Evolutionary conservation across 1,140 invertebrate genomes (phyloP).

Genomic region (Caerostris darwini): DNA sequence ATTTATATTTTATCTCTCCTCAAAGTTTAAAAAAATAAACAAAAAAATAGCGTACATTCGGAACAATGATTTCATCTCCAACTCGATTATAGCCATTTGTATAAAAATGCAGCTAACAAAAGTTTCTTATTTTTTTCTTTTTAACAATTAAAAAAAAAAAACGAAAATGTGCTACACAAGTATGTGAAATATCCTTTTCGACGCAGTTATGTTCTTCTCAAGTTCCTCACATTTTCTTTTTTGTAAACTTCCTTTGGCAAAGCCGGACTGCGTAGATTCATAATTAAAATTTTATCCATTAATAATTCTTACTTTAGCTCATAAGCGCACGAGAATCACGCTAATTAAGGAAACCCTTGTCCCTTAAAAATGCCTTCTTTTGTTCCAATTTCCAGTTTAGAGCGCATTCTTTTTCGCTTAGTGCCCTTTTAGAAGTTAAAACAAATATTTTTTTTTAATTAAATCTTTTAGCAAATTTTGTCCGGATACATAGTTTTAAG

Average conservation of each 20-base stretch:
- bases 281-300: constrained; percentile 24
- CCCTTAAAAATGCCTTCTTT: neutral
- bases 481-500: neutral
- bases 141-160: too few species aligned
- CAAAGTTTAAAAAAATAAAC: too few species aligned
- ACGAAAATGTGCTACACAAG: too few species aligned
- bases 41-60: too few species aligned
- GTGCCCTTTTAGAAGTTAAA: neutral
- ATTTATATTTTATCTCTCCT: too few species aligned
- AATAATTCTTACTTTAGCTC: neutral
- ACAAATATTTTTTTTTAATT: neutral
- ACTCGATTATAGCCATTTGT: too few species aligned
- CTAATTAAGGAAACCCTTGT: constrained; percentile 4
- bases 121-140: too few species aligned
- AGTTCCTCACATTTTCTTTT: neutral
- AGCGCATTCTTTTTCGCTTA: neutral
- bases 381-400: neutral
- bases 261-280: neutral
- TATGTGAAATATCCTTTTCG: too few species aligned
- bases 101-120: too few species aligned
- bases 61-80: too few species aligned
- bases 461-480: neutral
- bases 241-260: neutral
- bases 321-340: neutral
- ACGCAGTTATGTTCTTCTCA: neutral